Conservation (phyloP, 2,113 vertebrate genomes). For the Megaceryle maxima region DNA sequence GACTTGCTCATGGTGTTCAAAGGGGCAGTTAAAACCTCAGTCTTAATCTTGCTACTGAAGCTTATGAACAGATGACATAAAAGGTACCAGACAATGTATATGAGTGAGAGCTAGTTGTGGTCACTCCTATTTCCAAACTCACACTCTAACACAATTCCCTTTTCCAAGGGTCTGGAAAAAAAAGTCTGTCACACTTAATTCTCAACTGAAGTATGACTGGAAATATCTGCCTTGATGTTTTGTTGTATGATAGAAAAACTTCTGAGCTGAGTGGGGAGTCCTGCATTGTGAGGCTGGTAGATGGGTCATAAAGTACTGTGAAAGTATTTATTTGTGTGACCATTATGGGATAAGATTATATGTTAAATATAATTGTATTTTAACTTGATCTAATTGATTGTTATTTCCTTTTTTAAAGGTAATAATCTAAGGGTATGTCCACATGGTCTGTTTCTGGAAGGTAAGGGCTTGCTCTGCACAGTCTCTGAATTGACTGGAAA, state of each 20-base stretch:
- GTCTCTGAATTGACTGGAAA: not conserved
- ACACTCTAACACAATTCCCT: not conserved
- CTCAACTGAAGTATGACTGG: not conserved
- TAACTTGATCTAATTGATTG: not conserved
- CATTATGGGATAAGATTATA: not conserved
- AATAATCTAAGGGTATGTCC: not conserved
- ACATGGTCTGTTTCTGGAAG: not conserved
- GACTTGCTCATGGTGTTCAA: not conserved
- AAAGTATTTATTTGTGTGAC: not conserved
- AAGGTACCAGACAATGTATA: not conserved
- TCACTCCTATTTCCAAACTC: not conserved
- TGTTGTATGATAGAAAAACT: not conserved
- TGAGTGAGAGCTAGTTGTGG: not conserved
- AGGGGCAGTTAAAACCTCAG: not conserved
- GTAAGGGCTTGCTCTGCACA: not conserved
- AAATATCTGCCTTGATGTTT: not conserved
- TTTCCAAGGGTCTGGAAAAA: not conserved
- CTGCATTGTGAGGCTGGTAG: not conserved
- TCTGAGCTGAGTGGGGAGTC: not conserved
- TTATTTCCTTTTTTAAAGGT: not conserved
- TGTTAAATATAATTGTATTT: not conserved
- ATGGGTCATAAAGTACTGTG: not conserved
- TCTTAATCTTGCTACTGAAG: not conserved
- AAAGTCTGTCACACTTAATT: not conserved
- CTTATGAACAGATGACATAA: not conserved